Evolutionary conservation across 2,888 invertebrate genomes (phyloP).

Genomic region (Melipona beecheii): DNA sequence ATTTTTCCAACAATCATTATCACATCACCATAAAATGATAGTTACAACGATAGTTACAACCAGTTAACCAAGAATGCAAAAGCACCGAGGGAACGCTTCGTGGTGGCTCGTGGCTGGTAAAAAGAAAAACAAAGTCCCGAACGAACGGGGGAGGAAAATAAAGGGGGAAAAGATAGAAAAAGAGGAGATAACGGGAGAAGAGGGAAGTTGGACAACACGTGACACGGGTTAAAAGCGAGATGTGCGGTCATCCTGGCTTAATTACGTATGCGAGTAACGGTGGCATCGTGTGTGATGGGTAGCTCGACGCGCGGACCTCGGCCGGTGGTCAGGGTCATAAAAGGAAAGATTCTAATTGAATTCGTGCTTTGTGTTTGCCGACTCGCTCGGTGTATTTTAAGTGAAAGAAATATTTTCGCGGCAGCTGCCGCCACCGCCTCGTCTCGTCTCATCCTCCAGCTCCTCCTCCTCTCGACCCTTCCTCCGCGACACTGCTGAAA

Average conservation of each 20-base stretch:
- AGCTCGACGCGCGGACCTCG: conserved; percentile 9
- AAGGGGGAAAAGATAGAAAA: background rate
- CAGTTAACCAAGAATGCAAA: background rate
- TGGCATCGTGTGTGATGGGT: conserved; percentile 30
- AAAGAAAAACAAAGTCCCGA: background rate
- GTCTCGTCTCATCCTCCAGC: background rate
- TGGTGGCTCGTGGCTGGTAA: background rate
- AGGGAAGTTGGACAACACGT: conserved; percentile 14
- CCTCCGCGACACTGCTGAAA: background rate
- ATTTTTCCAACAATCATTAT: background rate
- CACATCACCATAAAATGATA: background rate
- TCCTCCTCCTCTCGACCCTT: no score
- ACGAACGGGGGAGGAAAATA: background rate
- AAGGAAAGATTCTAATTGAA: conserved; percentile 58
- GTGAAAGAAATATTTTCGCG: conserved; percentile 46
- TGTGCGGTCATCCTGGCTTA: conserved; percentile 42
- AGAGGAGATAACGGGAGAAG: background rate
- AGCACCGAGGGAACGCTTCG: background rate
- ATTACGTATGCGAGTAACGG: conserved; percentile 51
- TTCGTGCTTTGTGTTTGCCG: conserved; percentile 46
- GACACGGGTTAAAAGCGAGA: conserved; percentile 38
- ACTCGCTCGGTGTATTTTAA: conserved; percentile 17
- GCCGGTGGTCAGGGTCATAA: conserved; percentile 45
- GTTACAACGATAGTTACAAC: background rate
- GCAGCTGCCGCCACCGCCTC: background rate